Conservation (phyloP, 2,113 vertebrate species). For the Edolisoma coerulescens region DNA sequence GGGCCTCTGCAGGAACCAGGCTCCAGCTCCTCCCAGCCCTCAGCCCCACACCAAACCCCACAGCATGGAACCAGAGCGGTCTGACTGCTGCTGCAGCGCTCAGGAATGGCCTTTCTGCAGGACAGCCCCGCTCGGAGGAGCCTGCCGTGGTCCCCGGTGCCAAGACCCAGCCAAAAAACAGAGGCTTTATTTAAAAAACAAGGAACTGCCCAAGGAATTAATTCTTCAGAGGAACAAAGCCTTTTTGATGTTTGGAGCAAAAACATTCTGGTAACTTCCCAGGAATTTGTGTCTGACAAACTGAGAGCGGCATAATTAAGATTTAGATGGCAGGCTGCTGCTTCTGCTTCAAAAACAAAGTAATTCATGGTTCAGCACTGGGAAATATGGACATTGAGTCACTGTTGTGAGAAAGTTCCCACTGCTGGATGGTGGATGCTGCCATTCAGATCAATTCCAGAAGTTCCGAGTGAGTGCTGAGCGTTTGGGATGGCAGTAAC, state of each 20-base stretch:
- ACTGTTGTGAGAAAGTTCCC: background rate
- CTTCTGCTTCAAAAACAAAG: background rate
- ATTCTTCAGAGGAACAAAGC: slow-evolving; percentile 41
- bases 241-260: slow-evolving; percentile 23
- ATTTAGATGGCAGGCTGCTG: background rate
- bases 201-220: slow-evolving; percentile 41
- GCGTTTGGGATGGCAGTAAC: background rate
- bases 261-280: background rate
- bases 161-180: slow-evolving; percentile 25
- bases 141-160: background rate
- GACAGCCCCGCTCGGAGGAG: background rate
- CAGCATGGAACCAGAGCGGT: background rate
- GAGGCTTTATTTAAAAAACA: background rate
- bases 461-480: background rate
- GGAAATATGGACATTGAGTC: background rate
- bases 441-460: background rate
- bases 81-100: background rate
- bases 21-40: background rate
- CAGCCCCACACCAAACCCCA: background rate
- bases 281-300: slow-evolving; percentile 17
- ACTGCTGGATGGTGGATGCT: background rate
- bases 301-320: background rate
- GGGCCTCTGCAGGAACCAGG: background rate
- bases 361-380: background rate
- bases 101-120: background rate